These are phyloP conservation scores for Hypolimnas misippus DNA, from an alignment of 2,888 invertebrate species.

Conservation along the genomic window DNA sequence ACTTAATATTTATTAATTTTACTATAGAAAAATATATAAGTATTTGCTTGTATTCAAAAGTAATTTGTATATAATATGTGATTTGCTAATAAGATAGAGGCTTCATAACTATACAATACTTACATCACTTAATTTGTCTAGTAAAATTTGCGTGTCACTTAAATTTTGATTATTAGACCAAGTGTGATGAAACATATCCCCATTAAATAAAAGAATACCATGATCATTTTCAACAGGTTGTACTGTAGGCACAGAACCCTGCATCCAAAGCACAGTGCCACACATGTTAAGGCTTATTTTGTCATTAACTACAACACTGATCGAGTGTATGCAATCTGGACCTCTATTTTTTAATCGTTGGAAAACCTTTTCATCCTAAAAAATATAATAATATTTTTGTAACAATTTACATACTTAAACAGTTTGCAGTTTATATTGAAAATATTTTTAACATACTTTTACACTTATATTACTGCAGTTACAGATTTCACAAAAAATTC, in stretches of 20 bases:
- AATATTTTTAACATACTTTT: conserved; percentile 45
- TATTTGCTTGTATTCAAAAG: too few relatives aligned
- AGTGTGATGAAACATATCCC: conserved; percentile 89
- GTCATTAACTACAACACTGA: conserved; percentile 50
- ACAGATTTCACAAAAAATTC: conserved; percentile 79
- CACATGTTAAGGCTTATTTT: conserved; percentile 61
- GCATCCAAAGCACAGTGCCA: conserved; percentile 92
- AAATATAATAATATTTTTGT: conserved; percentile 40
- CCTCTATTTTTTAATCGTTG: conserved; percentile 82
- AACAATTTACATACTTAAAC: too few relatives aligned
- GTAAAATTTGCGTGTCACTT: conserved; percentile 83
- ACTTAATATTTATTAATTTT: too few relatives aligned
- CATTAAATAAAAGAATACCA: conserved; percentile 93
- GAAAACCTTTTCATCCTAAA: conserved; percentile 68
- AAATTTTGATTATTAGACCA: conserved; percentile 50
- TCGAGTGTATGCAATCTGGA: conserved; percentile 71
- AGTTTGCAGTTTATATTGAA: too few relatives aligned
- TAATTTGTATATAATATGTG: conserved; percentile 28
- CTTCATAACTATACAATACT: conserved; percentile 15
- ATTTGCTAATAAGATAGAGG: neutral
- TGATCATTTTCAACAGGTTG: conserved; percentile 88
- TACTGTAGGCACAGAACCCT: conserved; percentile 85
- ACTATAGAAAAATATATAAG: too few relatives aligned
- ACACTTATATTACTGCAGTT: conserved; percentile 43
- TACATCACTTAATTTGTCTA: conserved; percentile 58